Evolutionary conservation across 2,113 vertebrate species (phyloP).

Genomic region (Sakesphorus luctuosus): DNA sequence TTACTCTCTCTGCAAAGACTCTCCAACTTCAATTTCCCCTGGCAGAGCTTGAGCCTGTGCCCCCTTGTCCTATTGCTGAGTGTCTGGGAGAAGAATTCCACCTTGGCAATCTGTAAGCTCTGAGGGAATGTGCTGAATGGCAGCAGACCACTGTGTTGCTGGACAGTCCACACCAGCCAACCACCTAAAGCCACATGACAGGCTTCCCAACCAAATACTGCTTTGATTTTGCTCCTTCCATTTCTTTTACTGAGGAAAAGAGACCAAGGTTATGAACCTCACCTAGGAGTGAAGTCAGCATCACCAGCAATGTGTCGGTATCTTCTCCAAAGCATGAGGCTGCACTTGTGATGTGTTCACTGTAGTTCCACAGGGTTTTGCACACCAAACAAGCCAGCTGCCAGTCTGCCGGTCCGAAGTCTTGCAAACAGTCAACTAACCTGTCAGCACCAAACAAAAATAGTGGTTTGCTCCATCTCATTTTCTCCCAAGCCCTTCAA

Average conservation of each 20-base stretch:
- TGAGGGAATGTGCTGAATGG: neutral
- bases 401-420: constrained; percentile 91
- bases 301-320: constrained; percentile 66
- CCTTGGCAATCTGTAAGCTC: neutral
- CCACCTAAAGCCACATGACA: neutral
- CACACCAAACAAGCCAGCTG: constrained; percentile 90
- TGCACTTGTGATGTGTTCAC: constrained; percentile 60
- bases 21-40: no score
- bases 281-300: constrained; percentile 85
- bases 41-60: no score
- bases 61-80: no score
- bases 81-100: neutral
- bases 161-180: neutral
- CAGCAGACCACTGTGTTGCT: neutral
- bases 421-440: constrained; percentile 88
- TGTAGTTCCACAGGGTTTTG: constrained; percentile 94
- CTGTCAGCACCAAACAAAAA: constrained; percentile 68
- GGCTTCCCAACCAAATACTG: neutral
- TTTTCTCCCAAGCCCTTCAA: neutral
- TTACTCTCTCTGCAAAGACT: no score
- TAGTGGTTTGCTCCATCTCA: neutral
- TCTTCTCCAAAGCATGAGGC: constrained; percentile 72
- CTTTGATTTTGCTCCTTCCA: neutral
- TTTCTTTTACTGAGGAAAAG: neutral
- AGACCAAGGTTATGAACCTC: neutral